Conservation (phyloP, 2,113 vertebrate species). For the Gallinago paraguaiae region DNA sequence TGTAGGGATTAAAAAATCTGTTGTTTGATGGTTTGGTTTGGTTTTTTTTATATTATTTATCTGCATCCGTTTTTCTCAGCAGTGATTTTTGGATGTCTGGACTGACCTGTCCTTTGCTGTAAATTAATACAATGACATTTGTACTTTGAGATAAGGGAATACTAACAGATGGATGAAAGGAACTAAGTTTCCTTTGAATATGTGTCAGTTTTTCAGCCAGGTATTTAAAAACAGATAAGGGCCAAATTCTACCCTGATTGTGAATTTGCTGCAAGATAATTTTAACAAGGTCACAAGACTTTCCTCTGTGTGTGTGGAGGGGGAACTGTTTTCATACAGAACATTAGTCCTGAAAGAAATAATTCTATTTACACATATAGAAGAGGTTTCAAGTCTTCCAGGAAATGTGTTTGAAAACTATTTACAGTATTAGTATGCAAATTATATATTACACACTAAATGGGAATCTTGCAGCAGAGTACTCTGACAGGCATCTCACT, state of each 20-base stretch:
- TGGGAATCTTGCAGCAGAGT: slow-evolving; percentile 33
- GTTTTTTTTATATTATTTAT: neutral
- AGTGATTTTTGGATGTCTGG: neutral
- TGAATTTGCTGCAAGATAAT: neutral
- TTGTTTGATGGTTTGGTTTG: too few species aligned
- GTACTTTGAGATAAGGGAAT: neutral
- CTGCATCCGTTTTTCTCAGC: neutral
- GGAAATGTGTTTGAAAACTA: slow-evolving; percentile 58
- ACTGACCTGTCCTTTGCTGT: neutral
- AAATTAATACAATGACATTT: neutral
- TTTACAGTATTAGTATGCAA: slow-evolving; percentile 65
- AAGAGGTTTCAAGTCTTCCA: slow-evolving; percentile 26
- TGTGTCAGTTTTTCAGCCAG: neutral
- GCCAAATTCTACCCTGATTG: neutral
- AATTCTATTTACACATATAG: slow-evolving; percentile 13
- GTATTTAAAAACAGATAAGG: neutral
- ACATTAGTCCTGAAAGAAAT: neutral
- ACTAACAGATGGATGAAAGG: neutral
- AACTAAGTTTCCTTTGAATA: neutral
- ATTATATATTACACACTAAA: slow-evolving; percentile 48
- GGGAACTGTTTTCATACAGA: neutral
- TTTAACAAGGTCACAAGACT: neutral
- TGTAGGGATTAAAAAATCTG: neutral
- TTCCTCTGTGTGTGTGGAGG: neutral
- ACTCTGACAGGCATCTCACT: slow-evolving; percentile 29